Base-by-base conservation (phyloP, 2,113 vertebrate species). In the Procavia capensis region DNA sequence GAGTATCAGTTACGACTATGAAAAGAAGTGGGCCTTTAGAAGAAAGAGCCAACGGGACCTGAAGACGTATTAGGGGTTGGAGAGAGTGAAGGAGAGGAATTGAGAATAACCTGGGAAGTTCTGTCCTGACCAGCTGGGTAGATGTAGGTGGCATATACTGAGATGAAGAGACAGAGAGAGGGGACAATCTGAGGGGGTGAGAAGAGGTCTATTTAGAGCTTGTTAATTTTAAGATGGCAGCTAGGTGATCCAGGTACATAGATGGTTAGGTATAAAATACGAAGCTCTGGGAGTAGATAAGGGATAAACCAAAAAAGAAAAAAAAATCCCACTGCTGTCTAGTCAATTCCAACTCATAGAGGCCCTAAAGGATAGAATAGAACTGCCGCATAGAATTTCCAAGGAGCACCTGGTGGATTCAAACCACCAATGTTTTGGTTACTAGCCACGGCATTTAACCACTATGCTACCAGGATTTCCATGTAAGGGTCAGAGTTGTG, bases 141-240 rank as follows among this genome's bases (percentile, higher is more conserved):
- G 11, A 78, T 36, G 4, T n/a, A 6, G 9, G 6, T 81, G 14
- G 4, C n/a, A 39, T 36, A 3, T 43, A 9, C 72, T 88, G 6
- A 39, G 39, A 54, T 68, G 20, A 25, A 6, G 47, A 88, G 47
- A 57, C 13, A 34, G 1, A 9, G 24, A 82, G 39, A 82, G 31
- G 31, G 13, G 31, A 24, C 14, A 85, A 72, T 57, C 68, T 68
- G 45, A 87, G 29, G 34, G 19, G 13, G 70, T 70, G 25, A 10
- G n/a, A 85, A 88, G 17, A 74, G 31, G 41, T 45, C 24, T 85
- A 5, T 61, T 61, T 81, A 10, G 25, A 5, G 11, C 34, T 88
- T 91, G 10, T 75, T 70, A 19, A 75, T 93, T 87, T 93, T 59
- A 86, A 84, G 34, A 90, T 76, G 13, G 6, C 68, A 74, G n/a